Evolutionary conservation across 1,140 invertebrate species (phyloP).

Genomic region (Bactericera cockerelli): DNA sequence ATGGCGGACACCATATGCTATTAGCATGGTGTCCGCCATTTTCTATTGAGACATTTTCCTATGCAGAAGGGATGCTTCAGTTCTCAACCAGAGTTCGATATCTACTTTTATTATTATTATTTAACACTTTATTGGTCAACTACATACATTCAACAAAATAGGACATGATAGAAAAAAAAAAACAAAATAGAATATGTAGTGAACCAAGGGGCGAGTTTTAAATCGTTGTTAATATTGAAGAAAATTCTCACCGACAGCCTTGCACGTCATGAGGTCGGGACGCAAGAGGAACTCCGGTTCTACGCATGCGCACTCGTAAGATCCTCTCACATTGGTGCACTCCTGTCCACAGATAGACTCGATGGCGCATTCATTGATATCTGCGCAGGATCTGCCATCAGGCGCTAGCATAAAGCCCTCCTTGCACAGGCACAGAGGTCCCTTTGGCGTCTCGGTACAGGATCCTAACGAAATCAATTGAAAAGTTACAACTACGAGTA

Average conservation of each 20-base stretch:
- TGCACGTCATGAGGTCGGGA: conserved; percentile 49
- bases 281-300: conserved; percentile 52
- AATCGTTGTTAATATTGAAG: too few species aligned
- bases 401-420: conserved; percentile 18
- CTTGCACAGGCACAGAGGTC: conserved; percentile 21
- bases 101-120: too few species aligned
- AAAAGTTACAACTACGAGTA: neutral
- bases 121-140: too few species aligned
- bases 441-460: conserved; percentile 22
- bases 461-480: neutral
- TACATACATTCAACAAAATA: too few species aligned
- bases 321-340: conserved; percentile 68
- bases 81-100: too few species aligned
- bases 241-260: conserved; percentile 39
- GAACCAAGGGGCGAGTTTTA: too few species aligned
- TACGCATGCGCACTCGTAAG: conserved; percentile 63
- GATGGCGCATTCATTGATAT: conserved; percentile 24
- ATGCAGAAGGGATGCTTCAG: too few species aligned
- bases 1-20: too few species aligned
- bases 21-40: too few species aligned
- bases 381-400: conserved; percentile 20
- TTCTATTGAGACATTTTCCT: too few species aligned
- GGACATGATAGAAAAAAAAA: too few species aligned
- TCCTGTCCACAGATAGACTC: conserved; percentile 61
- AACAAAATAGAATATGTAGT: too few species aligned